A percentile compares a stretch with the other conserved stretches of the same genome.
These are phyloP conservation scores for Fopius arisanus DNA, from an alignment of 1,140 invertebrate genomes.

Conservation along the genomic window DNA sequence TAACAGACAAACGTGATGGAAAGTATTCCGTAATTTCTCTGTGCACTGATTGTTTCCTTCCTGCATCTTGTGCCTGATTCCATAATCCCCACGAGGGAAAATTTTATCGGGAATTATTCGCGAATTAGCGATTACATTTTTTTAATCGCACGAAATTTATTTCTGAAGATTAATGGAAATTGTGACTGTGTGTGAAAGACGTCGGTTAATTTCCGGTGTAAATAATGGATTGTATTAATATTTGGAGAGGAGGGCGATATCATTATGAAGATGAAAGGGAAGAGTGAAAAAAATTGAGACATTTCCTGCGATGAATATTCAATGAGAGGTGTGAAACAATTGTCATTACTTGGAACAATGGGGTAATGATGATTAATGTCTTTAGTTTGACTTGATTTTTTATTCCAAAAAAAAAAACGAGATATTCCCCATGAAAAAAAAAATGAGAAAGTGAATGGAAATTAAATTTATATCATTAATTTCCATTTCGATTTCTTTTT, in stretches of 20 bases:
- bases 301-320: not conserved
- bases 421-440: too few relatives aligned
- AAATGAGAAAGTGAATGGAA: not conserved
- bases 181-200: not conserved
- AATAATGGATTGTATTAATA: slow-evolving; percentile 1
- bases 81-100: not conserved
- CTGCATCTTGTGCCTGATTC: not conserved
- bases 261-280: not conserved
- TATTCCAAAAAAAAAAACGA: not conserved
- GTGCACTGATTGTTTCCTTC: slow-evolving; percentile 4
- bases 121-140: not conserved
- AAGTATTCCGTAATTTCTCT: slow-evolving; percentile 12
- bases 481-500: not conserved
- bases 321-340: not conserved
- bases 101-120: not conserved
- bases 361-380: not conserved
- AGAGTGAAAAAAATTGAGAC: not conserved
- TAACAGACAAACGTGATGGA: slow-evolving; percentile 2
- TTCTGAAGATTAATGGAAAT: not conserved
- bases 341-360: not conserved
- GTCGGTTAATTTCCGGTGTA: not conserved
- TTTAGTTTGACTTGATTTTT: not conserved
- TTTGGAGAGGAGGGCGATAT: not conserved
- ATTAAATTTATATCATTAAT: not conserved
- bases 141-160: not conserved